These are phyloP conservation scores for Volucella zonaria DNA, from an alignment of 2,888 invertebrate species.

Conservation along the genomic window DNA sequence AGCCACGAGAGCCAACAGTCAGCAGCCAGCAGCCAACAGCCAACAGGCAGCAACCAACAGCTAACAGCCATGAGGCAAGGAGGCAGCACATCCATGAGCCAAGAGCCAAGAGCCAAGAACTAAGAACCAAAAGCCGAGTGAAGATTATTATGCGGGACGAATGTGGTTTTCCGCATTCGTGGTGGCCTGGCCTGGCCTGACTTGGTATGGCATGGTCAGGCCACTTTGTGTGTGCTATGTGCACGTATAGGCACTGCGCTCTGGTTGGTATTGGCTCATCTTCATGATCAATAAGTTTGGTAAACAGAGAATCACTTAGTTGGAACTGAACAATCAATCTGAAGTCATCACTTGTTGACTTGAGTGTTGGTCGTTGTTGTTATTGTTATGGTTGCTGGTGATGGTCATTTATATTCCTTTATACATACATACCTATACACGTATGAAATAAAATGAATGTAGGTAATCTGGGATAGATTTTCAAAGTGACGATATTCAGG, in stretches of 20 bases:
- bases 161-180: constrained; percentile 74
- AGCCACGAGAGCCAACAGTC: background rate
- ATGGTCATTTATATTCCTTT: constrained; percentile 64
- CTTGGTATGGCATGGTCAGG: too few relatives aligned
- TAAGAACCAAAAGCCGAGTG: constrained; percentile 5
- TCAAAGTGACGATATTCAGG: constrained; percentile 24
- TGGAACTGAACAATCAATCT: constrained; percentile 74
- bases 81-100: too few relatives aligned
- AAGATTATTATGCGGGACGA: constrained; percentile 65
- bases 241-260: constrained; percentile 57
- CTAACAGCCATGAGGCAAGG: background rate
- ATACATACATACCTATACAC: background rate
- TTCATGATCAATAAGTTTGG: constrained; percentile 74
- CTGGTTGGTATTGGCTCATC: constrained; percentile 74
- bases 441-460: constrained; percentile 14
- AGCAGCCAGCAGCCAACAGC: background rate
- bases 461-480: constrained; percentile 46
- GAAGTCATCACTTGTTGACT: constrained; percentile 74
- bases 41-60: too few relatives aligned
- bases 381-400: constrained; percentile 62
- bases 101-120: too few relatives aligned
- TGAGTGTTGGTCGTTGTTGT: constrained; percentile 62
- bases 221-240: constrained; percentile 67
- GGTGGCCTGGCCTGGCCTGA: constrained; percentile 35
- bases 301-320: constrained; percentile 74